Percentiles rank a stretch among this genome's conserved stretches.
These are phyloP conservation scores for Pyrgus malvae DNA, from an alignment of 2,888 invertebrate species.

Conservation along the genomic window DNA sequence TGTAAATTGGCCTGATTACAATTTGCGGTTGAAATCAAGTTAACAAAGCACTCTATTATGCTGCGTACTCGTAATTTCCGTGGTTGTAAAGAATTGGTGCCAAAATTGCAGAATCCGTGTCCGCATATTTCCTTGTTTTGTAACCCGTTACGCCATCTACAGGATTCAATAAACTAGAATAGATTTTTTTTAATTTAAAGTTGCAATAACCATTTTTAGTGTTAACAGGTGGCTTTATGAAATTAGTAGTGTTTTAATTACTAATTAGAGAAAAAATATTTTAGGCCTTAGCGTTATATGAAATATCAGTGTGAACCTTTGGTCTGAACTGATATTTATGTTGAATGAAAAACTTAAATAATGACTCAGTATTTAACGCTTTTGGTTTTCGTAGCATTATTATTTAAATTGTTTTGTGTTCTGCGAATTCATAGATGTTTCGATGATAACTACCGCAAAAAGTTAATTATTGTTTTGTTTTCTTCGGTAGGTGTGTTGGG, in stretches of 20 bases:
- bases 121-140: constrained; percentile 51
- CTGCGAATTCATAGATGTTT: neutral
- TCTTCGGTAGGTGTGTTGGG: neutral
- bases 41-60: constrained; percentile 52
- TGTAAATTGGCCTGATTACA: constrained; percentile 28
- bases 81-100: constrained; percentile 46
- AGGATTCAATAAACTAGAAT: constrained; percentile 31
- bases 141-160: constrained; percentile 64
- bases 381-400: neutral
- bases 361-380: neutral
- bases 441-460: neutral
- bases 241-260: too few species aligned
- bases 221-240: too few species aligned
- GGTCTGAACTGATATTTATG: too few species aligned
- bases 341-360: too few species aligned
- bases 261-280: too few species aligned
- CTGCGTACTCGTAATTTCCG: constrained; percentile 46
- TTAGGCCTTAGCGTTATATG: too few species aligned
- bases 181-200: constrained; percentile 6
- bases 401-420: neutral
- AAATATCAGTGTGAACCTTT: too few species aligned
- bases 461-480: neutral
- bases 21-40: constrained; percentile 47
- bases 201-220: too few species aligned
- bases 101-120: constrained; percentile 12